Evolutionary conservation across 37 sponge, comb jelly and placozoan genomes (phyloP).

Genomic region (Amphimedon queenslandica): DNA sequence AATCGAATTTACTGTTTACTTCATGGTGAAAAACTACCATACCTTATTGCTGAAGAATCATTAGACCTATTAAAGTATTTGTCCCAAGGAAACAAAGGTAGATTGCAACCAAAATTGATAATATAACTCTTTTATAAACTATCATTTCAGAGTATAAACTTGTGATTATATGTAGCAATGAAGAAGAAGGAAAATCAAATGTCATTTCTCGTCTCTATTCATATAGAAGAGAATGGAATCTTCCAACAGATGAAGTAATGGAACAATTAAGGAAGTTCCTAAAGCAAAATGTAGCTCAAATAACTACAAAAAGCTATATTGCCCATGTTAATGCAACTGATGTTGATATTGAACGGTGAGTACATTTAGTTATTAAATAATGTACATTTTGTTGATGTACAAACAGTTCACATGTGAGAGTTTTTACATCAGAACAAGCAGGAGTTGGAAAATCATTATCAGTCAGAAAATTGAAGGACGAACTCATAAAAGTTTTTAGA

Average conservation of each 20-base stretch:
- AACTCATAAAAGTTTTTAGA: background rate
- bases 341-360: background rate
- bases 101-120: background rate
- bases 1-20: background rate
- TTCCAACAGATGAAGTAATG: no score
- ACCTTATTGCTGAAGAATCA: background rate
- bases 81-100: background rate
- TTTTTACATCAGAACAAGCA: background rate
- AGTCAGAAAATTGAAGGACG: background rate
- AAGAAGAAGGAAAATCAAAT: constrained; percentile 54
- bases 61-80: background rate
- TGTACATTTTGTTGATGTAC: background rate
- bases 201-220: constrained; percentile 36
- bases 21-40: background rate
- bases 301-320: no score
- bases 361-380: background rate
- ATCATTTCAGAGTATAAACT: constrained; percentile 58
- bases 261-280: no score
- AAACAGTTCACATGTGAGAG: background rate
- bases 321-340: background rate
- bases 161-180: constrained; percentile 59
- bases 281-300: no score
- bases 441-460: background rate
- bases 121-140: background rate
- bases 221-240: background rate